Percentiles rank a stretch among this genome's conserved stretches.
These are phyloP conservation scores for Cebus imitator DNA, from an alignment of 2,113 vertebrate species.

Conservation along the genomic window DNA sequence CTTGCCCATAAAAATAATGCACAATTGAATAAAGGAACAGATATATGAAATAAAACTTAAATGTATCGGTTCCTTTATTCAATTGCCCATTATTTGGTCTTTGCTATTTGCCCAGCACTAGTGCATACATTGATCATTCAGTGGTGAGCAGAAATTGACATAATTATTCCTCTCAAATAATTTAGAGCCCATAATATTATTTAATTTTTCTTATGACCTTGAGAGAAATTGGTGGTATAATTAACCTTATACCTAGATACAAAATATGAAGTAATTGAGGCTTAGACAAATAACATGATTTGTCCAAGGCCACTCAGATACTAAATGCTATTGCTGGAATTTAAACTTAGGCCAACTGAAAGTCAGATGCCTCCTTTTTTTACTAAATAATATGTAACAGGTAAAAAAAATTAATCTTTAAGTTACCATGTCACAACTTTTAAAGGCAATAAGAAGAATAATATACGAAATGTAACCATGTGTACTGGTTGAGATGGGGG, in stretches of 20 bases:
- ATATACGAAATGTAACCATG: background rate
- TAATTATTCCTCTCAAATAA: background rate
- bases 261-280: background rate
- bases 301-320: too few species aligned
- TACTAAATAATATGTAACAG: background rate
- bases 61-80: background rate
- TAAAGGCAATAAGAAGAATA: background rate
- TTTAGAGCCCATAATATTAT: background rate
- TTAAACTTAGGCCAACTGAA: background rate
- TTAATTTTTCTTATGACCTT: background rate
- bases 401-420: background rate
- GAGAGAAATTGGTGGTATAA: background rate
- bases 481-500: background rate
- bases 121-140: background rate
- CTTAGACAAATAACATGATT: background rate
- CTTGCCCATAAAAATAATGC: too few species aligned
- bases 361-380: background rate
- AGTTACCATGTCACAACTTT: background rate
- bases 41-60: too few species aligned
- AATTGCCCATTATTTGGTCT: background rate
- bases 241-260: background rate
- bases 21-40: too few species aligned
- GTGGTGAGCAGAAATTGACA: background rate
- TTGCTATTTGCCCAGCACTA: background rate
- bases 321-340: background rate